A percentile compares a stretch with the other conserved stretches of the same genome.
Evolutionary conservation across 1,140 invertebrate genomes (phyloP).

Genomic region (Brachionus asplanchnoidis): DNA sequence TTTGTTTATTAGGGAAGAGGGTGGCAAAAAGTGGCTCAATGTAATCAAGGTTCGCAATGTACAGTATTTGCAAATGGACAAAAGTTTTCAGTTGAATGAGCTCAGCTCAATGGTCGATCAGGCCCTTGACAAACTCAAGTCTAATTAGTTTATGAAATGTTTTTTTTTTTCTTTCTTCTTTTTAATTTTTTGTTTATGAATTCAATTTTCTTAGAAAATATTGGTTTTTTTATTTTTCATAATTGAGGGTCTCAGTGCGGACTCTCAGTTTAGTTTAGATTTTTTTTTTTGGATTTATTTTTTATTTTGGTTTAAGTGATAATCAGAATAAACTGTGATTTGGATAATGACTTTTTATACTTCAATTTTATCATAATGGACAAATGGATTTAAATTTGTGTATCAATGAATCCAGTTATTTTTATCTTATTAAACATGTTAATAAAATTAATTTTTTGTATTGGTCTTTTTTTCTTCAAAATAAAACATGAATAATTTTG

Average conservation of each 20-base stretch:
- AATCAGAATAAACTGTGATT: neutral
- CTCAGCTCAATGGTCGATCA: neutral
- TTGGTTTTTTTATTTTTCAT: neutral
- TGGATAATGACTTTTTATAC: neutral
- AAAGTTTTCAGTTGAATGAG: conserved; percentile 20
- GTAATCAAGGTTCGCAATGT: conserved; percentile 25
- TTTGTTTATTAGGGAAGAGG: neutral
- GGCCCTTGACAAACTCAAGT: neutral
- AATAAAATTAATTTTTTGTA: neutral
- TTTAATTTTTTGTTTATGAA: neutral
- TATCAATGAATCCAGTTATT: neutral
- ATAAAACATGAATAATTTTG: no score
- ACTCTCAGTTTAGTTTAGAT: neutral
- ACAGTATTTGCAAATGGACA: conserved; percentile 31
- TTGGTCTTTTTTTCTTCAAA: neutral
- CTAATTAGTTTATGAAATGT: neutral
- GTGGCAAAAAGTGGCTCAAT: conserved; percentile 35
- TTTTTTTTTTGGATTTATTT: neutral
- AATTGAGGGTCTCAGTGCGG: neutral
- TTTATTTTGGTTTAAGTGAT: neutral
- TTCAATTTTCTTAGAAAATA: neutral
- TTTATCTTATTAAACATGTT: neutral
- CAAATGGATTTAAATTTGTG: neutral
- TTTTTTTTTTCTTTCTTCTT: neutral
- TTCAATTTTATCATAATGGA: neutral